Evolutionary conservation across 2,888 invertebrate species (phyloP), one percentile per base, ranked within the genome.

Genomic region (Cephus runcator): DNA sequence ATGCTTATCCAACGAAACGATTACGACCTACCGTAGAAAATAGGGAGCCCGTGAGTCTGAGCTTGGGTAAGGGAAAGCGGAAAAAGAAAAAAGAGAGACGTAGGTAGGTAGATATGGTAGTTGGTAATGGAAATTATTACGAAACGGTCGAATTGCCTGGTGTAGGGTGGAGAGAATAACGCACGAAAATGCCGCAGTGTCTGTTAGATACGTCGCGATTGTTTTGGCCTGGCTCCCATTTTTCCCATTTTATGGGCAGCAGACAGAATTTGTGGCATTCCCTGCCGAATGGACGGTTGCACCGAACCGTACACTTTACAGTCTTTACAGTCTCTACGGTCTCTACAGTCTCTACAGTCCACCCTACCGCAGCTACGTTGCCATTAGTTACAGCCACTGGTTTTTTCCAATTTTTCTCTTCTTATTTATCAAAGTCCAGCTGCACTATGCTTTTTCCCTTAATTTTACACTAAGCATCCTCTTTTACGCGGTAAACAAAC

Each of bases 211-310:
- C 81, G 82, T 82, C 78, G 77, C 85, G 85, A 86, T 85, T 84
- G 84, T 85, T 85, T 86, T 86, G 86, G 86, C 85, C 81, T 73
- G 36, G 82, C 76, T 85, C 86, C 83, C 83, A 81, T 86, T 86
- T 85, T 83, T 83, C 78, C 83, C 81, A 81, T 78, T 86, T 85
- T 86, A 86, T 85, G 82, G 84, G 82, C 77, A 83, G 77, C 78
- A 77, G 79, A 68, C 80, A 83, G 85, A 86, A 86, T 86, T 86
- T 85, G 86, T 79, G 86, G 86, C 80, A 80, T 81, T 78, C 81
- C 81, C 80, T 84, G 56, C 31, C 71, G 71, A 75, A 35, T 35
- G 75, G 74, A 80, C 74, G 77, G 73, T 75, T 74, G 78, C 79
- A 79, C 82, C 80, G 83, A 81, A 76, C 81, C 78, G 80, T 82